phyloP scores from a whole-genome alignment of 1,140 invertebrate genomes.

The Argopecten irradians region DNA sequence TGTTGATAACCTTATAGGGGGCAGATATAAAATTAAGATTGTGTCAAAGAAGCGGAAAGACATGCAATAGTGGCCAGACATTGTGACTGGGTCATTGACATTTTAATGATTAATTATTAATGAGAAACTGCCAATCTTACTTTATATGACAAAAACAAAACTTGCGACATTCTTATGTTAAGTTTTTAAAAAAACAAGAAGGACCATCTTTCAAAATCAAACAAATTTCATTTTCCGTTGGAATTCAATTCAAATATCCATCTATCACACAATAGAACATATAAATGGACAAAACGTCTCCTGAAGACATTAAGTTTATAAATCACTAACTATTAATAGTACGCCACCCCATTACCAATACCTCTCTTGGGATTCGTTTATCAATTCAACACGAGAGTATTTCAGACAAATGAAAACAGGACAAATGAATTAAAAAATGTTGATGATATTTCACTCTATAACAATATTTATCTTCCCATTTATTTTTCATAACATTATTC shows the following conservation, averaged over 20 bases:
- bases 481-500: too few species aligned
- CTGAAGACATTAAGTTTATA: not conserved
- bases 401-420: too few species aligned
- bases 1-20: constrained; percentile 57
- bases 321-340: too few species aligned
- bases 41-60: not conserved
- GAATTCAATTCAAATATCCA: too few species aligned
- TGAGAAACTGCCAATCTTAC: not conserved
- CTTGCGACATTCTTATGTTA: not conserved
- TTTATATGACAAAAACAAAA: not conserved
- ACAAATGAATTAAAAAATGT: too few species aligned
- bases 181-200: not conserved
- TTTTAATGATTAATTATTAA: not conserved
- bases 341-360: too few species aligned
- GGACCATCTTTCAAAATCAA: not conserved
- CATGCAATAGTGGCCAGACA: not conserved
- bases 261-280: too few species aligned
- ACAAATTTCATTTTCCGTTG: too few species aligned
- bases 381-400: too few species aligned
- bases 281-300: not conserved
- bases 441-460: too few species aligned
- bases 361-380: too few species aligned
- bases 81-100: not conserved
- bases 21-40: not conserved
- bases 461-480: too few species aligned